These are phyloP conservation scores for Fragum whitleyi DNA, from an alignment of 2,888 invertebrate genomes.

Conservation along the genomic window DNA sequence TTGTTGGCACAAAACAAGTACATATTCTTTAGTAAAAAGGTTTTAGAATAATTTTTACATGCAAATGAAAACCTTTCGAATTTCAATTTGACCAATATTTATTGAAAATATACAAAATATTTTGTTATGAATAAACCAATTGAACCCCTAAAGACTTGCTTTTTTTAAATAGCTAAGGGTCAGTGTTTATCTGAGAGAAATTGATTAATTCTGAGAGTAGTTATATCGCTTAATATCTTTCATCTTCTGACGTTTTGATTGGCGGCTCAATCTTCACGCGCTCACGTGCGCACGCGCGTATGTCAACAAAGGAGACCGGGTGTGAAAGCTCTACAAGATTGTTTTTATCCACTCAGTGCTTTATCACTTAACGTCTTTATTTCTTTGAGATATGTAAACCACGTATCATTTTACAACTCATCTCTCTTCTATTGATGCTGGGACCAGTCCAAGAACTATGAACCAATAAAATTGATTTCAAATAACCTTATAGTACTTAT, in stretches of 20 bases:
- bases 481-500: too few species aligned
- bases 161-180: too few species aligned
- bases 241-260: slow-evolving; percentile 59
- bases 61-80: too few species aligned
- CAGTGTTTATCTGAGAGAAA: too few species aligned
- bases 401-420: slow-evolving; percentile 16
- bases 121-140: too few species aligned
- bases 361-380: slow-evolving; percentile 17
- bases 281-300: slow-evolving; percentile 60
- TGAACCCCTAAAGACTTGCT: too few species aligned
- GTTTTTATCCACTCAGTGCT: slow-evolving; percentile 13
- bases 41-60: too few species aligned
- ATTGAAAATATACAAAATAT: too few species aligned
- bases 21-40: too few species aligned
- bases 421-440: neutral
- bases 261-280: slow-evolving; percentile 59
- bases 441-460: neutral
- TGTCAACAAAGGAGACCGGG: slow-evolving; percentile 48
- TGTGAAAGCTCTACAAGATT: slow-evolving; percentile 21
- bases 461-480: too few species aligned
- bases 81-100: too few species aligned
- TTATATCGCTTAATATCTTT: slow-evolving; percentile 54
- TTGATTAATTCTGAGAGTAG: slow-evolving; percentile 51
- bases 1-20: too few species aligned
- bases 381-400: slow-evolving; percentile 15